A percentile compares a stretch with the other conserved stretches of the same genome.
phyloP scores from a whole-genome alignment of 2,113 vertebrate genomes.

The Epinephelus cyanopodus region DNA sequence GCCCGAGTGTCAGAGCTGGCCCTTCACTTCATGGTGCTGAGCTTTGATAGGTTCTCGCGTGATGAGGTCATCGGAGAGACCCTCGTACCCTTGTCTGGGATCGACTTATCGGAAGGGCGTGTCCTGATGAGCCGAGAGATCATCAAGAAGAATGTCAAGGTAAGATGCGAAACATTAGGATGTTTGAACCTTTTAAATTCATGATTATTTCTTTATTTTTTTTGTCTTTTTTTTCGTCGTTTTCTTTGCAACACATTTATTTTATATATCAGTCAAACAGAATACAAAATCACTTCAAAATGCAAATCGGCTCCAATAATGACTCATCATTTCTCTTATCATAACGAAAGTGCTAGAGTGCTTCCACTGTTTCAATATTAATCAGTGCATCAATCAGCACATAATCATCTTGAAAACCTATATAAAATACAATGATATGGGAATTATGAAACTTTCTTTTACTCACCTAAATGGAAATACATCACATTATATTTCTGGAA shows the following conservation, averaged over 20 bases:
- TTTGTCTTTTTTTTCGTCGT: background rate
- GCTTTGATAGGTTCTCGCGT: slow-evolving; percentile 97
- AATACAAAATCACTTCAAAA: background rate
- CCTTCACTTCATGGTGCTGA: slow-evolving; percentile 95
- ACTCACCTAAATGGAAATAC: slow-evolving; percentile 19
- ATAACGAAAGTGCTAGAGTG: background rate
- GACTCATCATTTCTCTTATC: slow-evolving; percentile 35
- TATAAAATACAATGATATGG: slow-evolving; percentile 5
- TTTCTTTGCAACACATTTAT: background rate
- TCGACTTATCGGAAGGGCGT: slow-evolving; percentile 91
- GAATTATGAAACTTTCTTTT: background rate
- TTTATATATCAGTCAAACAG: background rate
- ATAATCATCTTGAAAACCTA: background rate
- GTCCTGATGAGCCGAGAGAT: slow-evolving; percentile 96
- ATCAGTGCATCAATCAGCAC: background rate
- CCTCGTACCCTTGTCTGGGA: slow-evolving; percentile 91
- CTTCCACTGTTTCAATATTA: background rate
- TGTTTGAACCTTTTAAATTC: background rate
- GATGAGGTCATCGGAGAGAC: slow-evolving; percentile 98
- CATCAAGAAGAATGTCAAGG: slow-evolving; percentile 96
- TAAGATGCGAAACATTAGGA: slow-evolving; percentile 75
- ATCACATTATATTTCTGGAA: background rate
- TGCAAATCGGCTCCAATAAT: background rate
- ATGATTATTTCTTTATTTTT: background rate
- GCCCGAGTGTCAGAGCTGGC: slow-evolving; percentile 91